These are phyloP conservation scores for Sclerodermus sp. DNA, from an alignment of 2,888 invertebrate species.

Conservation along the genomic window DNA sequence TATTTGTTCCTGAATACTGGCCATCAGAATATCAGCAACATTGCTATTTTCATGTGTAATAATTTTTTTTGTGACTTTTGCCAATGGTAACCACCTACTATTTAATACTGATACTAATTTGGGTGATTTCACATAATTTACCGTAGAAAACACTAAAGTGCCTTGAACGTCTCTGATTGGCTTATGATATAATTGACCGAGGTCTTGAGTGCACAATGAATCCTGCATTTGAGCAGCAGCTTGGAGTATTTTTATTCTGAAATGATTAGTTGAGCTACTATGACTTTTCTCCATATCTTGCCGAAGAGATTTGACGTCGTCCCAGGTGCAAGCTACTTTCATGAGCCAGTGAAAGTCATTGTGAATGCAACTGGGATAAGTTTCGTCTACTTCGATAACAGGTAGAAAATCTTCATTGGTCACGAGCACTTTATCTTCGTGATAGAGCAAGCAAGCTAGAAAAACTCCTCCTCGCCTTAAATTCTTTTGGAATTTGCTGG, in stretches of 20 bases:
- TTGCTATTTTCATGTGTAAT: slow-evolving; percentile 74
- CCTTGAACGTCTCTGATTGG: slow-evolving; percentile 88
- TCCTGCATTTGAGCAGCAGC: slow-evolving; percentile 91
- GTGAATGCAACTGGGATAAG: slow-evolving; percentile 87
- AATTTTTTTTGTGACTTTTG: slow-evolving; percentile 79
- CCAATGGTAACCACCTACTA: slow-evolving; percentile 89
- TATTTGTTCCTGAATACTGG: slow-evolving; percentile 81
- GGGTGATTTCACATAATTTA: slow-evolving; percentile 77
- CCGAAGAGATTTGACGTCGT: slow-evolving; percentile 88
- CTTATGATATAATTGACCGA: slow-evolving; percentile 92
- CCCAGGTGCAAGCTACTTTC: slow-evolving; percentile 97
- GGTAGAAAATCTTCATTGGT: slow-evolving; percentile 97
- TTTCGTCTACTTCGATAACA: slow-evolving; percentile 95
- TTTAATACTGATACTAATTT: slow-evolving; percentile 88
- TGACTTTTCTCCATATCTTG: slow-evolving; percentile 93
- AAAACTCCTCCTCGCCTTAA: slow-evolving; percentile 92
- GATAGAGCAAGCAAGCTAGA: slow-evolving; percentile 89
- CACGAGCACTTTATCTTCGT: slow-evolving; percentile 93
- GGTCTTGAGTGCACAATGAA: slow-evolving; percentile 86
- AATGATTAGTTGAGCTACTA: slow-evolving; percentile 84
- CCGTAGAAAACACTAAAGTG: slow-evolving; percentile 86
- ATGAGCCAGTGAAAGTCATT: slow-evolving; percentile 97
- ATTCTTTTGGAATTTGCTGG: slow-evolving; percentile 93
- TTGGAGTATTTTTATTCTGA: slow-evolving; percentile 87
- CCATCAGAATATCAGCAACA: slow-evolving; percentile 82